Evolutionary conservation across 1,140 invertebrate genomes (phyloP), one percentile per base, ranked within the genome.

Genomic region (Oryzaephilus surinamensis): DNA sequence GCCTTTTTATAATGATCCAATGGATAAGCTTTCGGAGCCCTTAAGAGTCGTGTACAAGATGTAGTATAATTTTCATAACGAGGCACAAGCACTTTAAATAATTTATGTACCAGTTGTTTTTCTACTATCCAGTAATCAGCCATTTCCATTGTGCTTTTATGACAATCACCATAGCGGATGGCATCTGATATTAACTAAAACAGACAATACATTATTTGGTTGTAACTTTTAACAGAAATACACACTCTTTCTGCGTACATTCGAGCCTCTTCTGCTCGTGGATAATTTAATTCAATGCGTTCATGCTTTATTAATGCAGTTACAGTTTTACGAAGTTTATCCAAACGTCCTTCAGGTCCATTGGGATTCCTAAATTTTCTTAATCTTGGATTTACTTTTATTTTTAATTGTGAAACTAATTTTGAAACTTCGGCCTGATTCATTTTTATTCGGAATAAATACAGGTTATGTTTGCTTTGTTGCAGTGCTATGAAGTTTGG

Each of bases 81-180:
- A 7, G 89, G 89, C 13, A 79, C 87, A 11, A 94, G 60, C 11
- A 94, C 89, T 74, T 95, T 93, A 52, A 96, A 96, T 23, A 95
- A 62, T 67, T 95, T 95, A 51, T 93, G 88, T 4, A 95, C 68
- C 8, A 91, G 62, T 61, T 91, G 81, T 55, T 94, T 94, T 49
- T 95, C 90, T 33, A 79, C 49, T 23, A 96, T 61, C 86, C 88
- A 96, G 63, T 74, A 94, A 58, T 87, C 76, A 12, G 89, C 89
- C 58, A 83, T 65, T 50, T 92, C 84, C 89, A 96, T 94, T 6
- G 86, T 94, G 37, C 76, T 70, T 57, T 73, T 74, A 52, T 94
- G 78, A 19, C 71, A 70, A 57, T 91, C 85, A 7, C 92, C 91
- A 76, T 92, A 66, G 7, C 79, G 71, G 20, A 93, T 77, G 11